A percentile compares a stretch with the other conserved stretches of the same genome.
phyloP scores from a whole-genome alignment of 2,113 vertebrate genomes.

The Emydocephalus ijimae region DNA sequence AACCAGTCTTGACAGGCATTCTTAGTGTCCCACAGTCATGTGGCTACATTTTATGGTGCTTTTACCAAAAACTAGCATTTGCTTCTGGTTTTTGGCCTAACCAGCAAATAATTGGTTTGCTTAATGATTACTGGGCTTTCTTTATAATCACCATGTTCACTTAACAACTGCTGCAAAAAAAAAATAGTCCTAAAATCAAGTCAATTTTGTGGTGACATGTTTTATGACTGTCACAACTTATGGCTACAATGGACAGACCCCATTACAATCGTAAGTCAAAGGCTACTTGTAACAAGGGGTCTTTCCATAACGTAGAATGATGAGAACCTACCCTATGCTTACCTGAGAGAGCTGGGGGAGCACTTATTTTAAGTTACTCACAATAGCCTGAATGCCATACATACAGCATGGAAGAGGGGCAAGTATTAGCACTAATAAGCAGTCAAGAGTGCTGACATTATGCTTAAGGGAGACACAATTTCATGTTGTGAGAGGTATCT shows the following conservation, averaged over 20 bases:
- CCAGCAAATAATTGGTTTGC: not conserved
- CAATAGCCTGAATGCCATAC: not conserved
- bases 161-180: not conserved
- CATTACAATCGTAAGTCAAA: not conserved
- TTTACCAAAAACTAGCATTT: not conserved
- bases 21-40: not conserved
- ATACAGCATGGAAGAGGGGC: not conserved
- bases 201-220: not conserved
- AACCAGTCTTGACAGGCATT: not conserved
- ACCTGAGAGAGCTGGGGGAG: too few relatives aligned
- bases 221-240: not conserved
- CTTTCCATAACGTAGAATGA: not conserved
- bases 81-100: not conserved
- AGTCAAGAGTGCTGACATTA: not conserved
- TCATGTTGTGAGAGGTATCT: not conserved
- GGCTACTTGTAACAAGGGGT: not conserved
- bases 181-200: not conserved
- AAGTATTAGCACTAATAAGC: not conserved
- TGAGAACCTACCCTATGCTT: not conserved
- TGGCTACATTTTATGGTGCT: not conserved
- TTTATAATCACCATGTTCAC: not conserved
- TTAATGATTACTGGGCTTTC: not conserved
- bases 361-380: not conserved
- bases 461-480: not conserved
- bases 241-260: not conserved